Base-by-base conservation (phyloP, 2,797 vertebrate genomes). In the Taeniopygia guttata region DNA sequence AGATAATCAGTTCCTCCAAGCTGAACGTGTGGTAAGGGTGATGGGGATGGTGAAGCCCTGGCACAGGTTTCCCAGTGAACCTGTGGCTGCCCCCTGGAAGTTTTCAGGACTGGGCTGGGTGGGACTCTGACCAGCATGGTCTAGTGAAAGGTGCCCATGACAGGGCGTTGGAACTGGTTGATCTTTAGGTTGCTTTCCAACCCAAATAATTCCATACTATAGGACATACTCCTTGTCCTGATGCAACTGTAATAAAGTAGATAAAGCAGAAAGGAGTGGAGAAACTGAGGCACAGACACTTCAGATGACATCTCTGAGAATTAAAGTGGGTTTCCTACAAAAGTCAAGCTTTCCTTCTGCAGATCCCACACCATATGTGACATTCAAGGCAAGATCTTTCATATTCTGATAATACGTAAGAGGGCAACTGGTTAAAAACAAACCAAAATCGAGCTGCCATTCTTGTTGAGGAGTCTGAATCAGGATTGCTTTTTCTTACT, bases 371-470 rank as follows among this genome's bases (percentile, higher is more conserved):
- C 13, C 30, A 10, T n/a, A 48, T 1, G 1, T 27, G 49, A 21
- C 26, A 51, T 36, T 82, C 51, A 67, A 48, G 29, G 29, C 21
- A 63, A 51, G 16, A 34, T 52, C 10, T 46, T 74, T 77, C 27
- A 36, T 12, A 23, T 26, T 62, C 18, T 82, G 34, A 19, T 48
- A 68, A 62, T 11, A 27, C 8, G 43, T 16, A 55, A 46, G 36
- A 91, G 8, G 51, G 11, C 16, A 89, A 38, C 27, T 29, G 20
- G 16, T 55, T 72, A 30, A 69, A 95, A 88, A 32, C 16, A 36
- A 25, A 54, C 48, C 18, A 42, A 68, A 48, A 27, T 48, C 0
- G 0, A 82, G 6, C 27, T 48, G 29, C 34, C 3, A 2, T 1
- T 34, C 52, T 60, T 46, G 29, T 34, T 7, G 12, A 72, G 48